Conservation (phyloP, 1,140 invertebrate species). For the Heliothis subflexa region DNA sequence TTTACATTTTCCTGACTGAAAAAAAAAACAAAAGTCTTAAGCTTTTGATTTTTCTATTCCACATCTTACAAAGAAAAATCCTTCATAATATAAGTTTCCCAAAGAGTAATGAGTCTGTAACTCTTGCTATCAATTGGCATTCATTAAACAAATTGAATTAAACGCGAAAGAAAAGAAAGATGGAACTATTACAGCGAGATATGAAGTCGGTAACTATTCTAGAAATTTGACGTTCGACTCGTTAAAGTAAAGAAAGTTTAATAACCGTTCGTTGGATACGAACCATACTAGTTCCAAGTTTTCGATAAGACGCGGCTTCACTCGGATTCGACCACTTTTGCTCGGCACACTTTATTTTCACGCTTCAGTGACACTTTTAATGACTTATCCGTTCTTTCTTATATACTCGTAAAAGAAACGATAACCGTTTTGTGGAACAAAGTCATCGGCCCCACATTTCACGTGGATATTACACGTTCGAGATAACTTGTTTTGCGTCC, state of each 20-base stretch:
- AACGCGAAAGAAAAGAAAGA: conserved; percentile 39
- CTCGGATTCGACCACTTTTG: conserved; percentile 73
- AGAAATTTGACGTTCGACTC: conserved; percentile 67
- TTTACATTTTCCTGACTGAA: neutral
- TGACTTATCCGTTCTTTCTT: conserved; percentile 76
- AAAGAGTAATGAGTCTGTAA: conserved; percentile 4
- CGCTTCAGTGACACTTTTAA: conserved; percentile 78
- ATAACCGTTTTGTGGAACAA: conserved; percentile 57
- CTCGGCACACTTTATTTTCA: conserved; percentile 65
- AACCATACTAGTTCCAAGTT: conserved; percentile 77
- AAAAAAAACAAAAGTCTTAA: no score
- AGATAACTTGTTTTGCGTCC: conserved; percentile 25
- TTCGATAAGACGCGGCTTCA: conserved; percentile 67
- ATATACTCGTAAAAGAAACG: conserved; percentile 53
- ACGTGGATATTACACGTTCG: conserved; percentile 35
- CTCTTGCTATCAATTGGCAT: conserved; percentile 30
- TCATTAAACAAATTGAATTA: conserved; percentile 46
- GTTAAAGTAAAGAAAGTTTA: conserved; percentile 76
- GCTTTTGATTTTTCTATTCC: neutral
- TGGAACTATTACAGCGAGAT: conserved; percentile 46
- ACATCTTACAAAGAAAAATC: conserved; percentile 8
- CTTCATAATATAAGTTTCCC: neutral
- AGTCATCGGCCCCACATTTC: conserved; percentile 42
- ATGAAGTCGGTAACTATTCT: conserved; percentile 57
- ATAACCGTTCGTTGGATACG: conserved; percentile 69